phyloP scores from a whole-genome alignment of 1,140 invertebrate genomes.

The Drosophila novamexicana region DNA sequence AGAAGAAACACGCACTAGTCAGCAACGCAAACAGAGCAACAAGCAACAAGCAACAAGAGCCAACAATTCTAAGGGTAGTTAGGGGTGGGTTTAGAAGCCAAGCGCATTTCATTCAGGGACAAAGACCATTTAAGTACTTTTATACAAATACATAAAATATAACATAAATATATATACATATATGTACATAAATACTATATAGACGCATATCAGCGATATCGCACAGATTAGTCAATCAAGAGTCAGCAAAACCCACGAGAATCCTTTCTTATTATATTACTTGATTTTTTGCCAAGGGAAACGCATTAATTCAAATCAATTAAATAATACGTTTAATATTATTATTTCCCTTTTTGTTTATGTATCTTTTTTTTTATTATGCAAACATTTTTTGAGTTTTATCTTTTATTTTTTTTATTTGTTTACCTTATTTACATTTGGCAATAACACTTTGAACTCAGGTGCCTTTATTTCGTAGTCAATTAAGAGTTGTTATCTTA shows the following conservation, averaged over 20 bases:
- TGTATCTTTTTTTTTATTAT: constrained; percentile 5
- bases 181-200: constrained; percentile 22
- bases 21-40: constrained; percentile 30
- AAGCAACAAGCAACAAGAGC: constrained; percentile 12
- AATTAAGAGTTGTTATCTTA: constrained; percentile 82
- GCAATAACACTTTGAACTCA: constrained; percentile 81
- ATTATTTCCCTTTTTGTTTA: constrained; percentile 20
- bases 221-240: constrained; percentile 50
- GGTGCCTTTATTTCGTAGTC: constrained; percentile 81
- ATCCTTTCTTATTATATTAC: not conserved
- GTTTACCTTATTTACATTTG: constrained; percentile 54
- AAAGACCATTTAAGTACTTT: constrained; percentile 81
- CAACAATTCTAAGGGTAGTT: constrained; percentile 24
- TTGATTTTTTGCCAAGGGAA: too few species aligned
- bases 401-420: constrained; percentile 45
- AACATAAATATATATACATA: constrained; percentile 20
- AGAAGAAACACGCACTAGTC: constrained; percentile 15
- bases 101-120: constrained; percentile 80
- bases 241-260: constrained; percentile 27
- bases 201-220: constrained; percentile 22
- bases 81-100: constrained; percentile 23
- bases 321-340: constrained; percentile 48
- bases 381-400: constrained; percentile 52
- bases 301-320: constrained; percentile 59
- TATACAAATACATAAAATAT: constrained; percentile 38